Evolutionary conservation across 1,140 invertebrate genomes (phyloP), one percentile per base, ranked within the genome.

Genomic region (Hypothenemus hampei): DNA sequence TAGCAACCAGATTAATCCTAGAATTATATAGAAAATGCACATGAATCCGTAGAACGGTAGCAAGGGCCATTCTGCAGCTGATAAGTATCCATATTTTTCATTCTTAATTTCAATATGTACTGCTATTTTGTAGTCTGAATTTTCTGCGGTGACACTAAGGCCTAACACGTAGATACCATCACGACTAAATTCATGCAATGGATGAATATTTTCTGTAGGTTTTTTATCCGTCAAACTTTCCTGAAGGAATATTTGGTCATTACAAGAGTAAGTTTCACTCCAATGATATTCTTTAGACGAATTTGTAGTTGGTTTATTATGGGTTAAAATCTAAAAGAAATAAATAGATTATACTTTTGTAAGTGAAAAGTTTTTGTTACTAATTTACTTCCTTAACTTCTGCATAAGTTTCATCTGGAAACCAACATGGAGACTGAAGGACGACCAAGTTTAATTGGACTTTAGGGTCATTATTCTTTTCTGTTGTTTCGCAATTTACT

Each of bases 31-130:
- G 11, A 93, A 78, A 5, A 86, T 74, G 66, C 91, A 94, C 91
- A 96, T 93, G 8, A 83, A 77, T n/a, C 84, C 87, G 72, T 93
- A 97, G 73, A 97, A 96, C 35, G 82, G 78, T 48, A 88, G 65
- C 11, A 87, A 69, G 8, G 85, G 86, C 79, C 80, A 87, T 65
- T 89, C 85, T 6, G 78, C 77, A 19, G 86, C 86, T 22, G 86
- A 87, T 22, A 89, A 73, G 69, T 83, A 89, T 3, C 86, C 85
- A 72, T 84, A 73, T n/a, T n/a, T n/a, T 11, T 75, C 69, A 20
- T 78, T 79, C 60, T 77, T 74, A 76, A 88, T 83, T 67, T 82
- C 78, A 47, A 86, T 73, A 35, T 82, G 74, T 6, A 85, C 76
- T 26, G 68, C 62, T 7, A 80, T 75, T 43, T 63, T 71, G 63